These are phyloP conservation scores for Orius laevigatus DNA, from an alignment of 1,140 invertebrate species.

Conservation along the genomic window DNA sequence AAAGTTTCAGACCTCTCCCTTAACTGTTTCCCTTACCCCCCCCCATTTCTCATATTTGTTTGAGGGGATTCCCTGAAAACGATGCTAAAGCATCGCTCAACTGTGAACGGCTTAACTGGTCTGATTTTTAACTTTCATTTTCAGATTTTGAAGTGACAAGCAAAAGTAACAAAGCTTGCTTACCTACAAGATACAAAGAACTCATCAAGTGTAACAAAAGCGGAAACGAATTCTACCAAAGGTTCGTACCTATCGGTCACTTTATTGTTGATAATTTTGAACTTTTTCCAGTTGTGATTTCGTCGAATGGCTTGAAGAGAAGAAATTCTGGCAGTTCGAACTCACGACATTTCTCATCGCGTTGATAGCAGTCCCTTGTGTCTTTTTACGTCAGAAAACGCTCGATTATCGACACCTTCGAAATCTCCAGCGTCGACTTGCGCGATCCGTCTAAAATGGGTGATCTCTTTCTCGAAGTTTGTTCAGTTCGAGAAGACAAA, in stretches of 20 bases:
- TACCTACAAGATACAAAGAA: slow-evolving; percentile 24
- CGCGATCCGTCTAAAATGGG: slow-evolving; percentile 20
- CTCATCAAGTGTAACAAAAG: slow-evolving; percentile 36
- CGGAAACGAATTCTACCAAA: slow-evolving; percentile 44
- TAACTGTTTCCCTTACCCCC: too few relatives aligned
- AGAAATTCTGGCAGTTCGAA: slow-evolving; percentile 72
- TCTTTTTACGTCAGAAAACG: slow-evolving; percentile 37
- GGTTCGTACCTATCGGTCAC: slow-evolving; percentile 25
- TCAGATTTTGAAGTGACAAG: slow-evolving; percentile 52
- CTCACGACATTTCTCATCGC: slow-evolving; percentile 49
- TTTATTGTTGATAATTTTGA: slow-evolving; percentile 9
- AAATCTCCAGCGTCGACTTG: slow-evolving; percentile 39
- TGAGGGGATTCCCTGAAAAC: too few relatives aligned
- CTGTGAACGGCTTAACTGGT: too few relatives aligned
- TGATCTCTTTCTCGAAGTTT: slow-evolving; percentile 10
- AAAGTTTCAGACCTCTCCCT: too few relatives aligned
- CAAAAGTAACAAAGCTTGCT: slow-evolving; percentile 48
- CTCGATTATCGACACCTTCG: slow-evolving; percentile 38
- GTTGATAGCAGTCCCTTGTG: slow-evolving; percentile 37
- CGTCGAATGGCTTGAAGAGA: slow-evolving; percentile 53
- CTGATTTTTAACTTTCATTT: slow-evolving; percentile 21
- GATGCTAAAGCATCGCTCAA: neutral
- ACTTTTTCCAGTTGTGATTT: slow-evolving; percentile 39
- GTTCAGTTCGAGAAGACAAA: neutral
- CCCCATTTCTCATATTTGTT: too few relatives aligned